phyloP scores from a whole-genome alignment of 2,888 invertebrate genomes.

The Meiosimyza platycephala region DNA sequence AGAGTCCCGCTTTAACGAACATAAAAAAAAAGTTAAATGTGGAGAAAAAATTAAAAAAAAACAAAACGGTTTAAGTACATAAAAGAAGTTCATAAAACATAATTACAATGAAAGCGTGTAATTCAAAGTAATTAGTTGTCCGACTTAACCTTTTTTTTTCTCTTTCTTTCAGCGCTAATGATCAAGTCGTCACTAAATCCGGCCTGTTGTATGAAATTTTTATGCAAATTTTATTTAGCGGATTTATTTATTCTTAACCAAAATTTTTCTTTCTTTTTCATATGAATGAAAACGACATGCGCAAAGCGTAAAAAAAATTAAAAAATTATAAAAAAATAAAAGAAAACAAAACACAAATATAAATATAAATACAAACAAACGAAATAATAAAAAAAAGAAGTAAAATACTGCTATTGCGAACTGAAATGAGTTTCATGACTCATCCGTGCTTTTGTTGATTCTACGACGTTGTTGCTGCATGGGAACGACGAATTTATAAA shows the following conservation, averaged over 20 bases:
- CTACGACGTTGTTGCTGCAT: constrained; percentile 27
- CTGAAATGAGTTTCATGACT: constrained; percentile 36
- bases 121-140: too few species aligned
- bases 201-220: constrained; percentile 4
- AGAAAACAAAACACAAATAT: constrained; percentile 31
- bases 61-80: too few species aligned
- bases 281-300: constrained; percentile 54
- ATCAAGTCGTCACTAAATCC: too few species aligned
- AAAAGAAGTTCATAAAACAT: too few species aligned
- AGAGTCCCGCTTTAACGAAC: too few species aligned
- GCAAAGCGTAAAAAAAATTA: constrained; percentile 35
- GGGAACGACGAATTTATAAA: constrained; percentile 12
- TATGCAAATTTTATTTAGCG: background rate
- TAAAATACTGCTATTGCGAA: constrained; percentile 22
- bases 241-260: constrained; percentile 6
- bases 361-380: constrained; percentile 31
- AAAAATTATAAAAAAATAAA: constrained; percentile 27
- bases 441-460: constrained; percentile 38
- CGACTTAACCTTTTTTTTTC: too few species aligned
- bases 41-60: too few species aligned
- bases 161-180: too few species aligned
- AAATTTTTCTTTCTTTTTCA: constrained; percentile 12
- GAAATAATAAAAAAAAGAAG: constrained; percentile 23
- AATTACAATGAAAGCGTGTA: too few species aligned
- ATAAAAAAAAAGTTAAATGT: too few species aligned